These are phyloP conservation scores for Ariolimax columbianus DNA, from an alignment of 2,888 invertebrate genomes.

Conservation along the genomic window DNA sequence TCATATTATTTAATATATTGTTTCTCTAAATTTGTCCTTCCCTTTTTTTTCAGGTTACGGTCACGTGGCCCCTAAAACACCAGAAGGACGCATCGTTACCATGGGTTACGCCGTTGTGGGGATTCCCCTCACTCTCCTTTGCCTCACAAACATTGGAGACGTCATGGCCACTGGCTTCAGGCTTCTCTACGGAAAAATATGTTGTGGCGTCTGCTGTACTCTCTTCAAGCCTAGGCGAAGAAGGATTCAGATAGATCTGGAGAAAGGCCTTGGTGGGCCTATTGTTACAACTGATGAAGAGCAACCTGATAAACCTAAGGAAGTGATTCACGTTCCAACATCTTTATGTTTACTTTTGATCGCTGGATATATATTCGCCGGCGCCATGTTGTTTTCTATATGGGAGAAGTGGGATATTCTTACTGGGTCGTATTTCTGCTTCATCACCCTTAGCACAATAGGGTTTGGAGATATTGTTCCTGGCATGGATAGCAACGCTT, in stretches of 20 bases:
- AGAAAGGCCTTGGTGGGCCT: constrained; percentile 61
- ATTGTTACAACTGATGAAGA: constrained; percentile 62
- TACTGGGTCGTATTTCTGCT: constrained; percentile 78
- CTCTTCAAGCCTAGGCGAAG: constrained; percentile 66
- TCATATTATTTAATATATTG: too few species aligned
- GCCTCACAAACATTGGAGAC: constrained; percentile 77
- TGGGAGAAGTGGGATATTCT: constrained; percentile 77
- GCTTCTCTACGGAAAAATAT: constrained; percentile 82
- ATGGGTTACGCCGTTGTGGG: constrained; percentile 77
- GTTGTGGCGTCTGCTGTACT: constrained; percentile 75
- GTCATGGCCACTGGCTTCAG: constrained; percentile 78
- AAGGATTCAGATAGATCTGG: constrained; percentile 61
- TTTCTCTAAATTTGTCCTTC: background rate
- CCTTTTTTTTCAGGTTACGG: constrained; percentile 63
- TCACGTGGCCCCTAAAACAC: constrained; percentile 76
- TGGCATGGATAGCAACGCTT: constrained; percentile 69
- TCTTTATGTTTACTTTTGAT: constrained; percentile 76
- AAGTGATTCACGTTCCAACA: constrained; percentile 75
- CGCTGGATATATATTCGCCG: constrained; percentile 76
- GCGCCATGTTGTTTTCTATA: constrained; percentile 75
- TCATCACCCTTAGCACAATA: constrained; percentile 78
- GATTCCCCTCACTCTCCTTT: constrained; percentile 76
- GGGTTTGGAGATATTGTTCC: constrained; percentile 78
- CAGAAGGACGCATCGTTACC: constrained; percentile 74
- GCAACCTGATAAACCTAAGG: constrained; percentile 65